A percentile compares a stretch with the other conserved stretches of the same genome.
Conservation (phyloP, 1,140 invertebrate genomes). For the Condylostylus longicornis region DNA sequence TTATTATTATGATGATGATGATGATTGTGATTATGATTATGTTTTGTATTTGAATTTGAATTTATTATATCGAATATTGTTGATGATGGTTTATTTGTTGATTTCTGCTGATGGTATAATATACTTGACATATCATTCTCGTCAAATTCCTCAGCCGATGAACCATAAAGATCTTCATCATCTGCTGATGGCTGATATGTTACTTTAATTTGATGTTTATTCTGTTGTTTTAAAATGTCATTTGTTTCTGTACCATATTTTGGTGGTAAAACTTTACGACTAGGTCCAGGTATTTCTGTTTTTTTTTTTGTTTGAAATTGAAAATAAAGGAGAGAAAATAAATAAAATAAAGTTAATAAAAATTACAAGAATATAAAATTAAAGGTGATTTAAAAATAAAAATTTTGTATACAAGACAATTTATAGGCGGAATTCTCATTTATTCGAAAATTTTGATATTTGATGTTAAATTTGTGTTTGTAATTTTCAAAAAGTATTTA, state of each 20-base stretch:
- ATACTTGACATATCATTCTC: conserved; percentile 23
- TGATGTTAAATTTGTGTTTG: not conserved
- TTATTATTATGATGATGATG: conserved; percentile 19
- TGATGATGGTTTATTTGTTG: conserved; percentile 20
- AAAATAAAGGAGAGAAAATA: conserved; percentile 14
- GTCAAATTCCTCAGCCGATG: conserved; percentile 29
- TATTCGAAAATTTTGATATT: not conserved
- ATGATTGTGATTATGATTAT: conserved; percentile 7
- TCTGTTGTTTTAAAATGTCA: conserved; percentile 31
- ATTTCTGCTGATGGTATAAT: conserved; percentile 21
- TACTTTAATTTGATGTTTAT: conserved; percentile 31
- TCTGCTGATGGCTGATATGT: conserved; percentile 25
- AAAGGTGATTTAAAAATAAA: conserved; percentile 7
- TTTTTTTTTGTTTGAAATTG: too few relatives aligned
- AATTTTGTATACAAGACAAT: conserved; percentile 4
- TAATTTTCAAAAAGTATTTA: too few relatives aligned
- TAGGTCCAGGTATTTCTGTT: conserved; percentile 40
- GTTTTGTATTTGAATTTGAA: conserved; percentile 4
- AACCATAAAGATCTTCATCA: conserved; percentile 30
- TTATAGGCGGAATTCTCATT: not conserved
- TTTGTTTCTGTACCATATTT: conserved; percentile 29
- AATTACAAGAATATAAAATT: conserved; percentile 10
- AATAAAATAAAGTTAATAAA: conserved; percentile 7
- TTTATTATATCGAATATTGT: conserved; percentile 2
- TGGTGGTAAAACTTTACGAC: conserved; percentile 26